phyloP scores from a whole-genome alignment of 1,140 invertebrate genomes.

The Atopsyche davidsoni region DNA sequence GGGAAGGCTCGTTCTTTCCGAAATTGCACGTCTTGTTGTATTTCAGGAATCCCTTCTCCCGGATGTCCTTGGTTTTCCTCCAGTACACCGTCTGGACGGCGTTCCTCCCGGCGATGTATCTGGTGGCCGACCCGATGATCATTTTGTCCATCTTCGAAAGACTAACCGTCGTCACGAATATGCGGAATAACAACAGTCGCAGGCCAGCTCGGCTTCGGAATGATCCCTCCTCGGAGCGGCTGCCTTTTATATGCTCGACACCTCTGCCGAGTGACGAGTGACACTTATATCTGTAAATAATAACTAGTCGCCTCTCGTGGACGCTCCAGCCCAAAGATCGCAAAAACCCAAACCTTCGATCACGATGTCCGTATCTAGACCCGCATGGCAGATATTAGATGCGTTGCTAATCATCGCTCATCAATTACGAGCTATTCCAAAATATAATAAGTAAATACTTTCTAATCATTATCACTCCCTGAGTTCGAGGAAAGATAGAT shows the following conservation, averaged over 20 bases:
- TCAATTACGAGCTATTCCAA: no score
- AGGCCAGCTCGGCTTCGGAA: neutral
- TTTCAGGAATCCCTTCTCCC: constrained; percentile 51
- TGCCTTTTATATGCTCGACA: neutral
- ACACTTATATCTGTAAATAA: constrained; percentile 3
- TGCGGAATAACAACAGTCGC: neutral
- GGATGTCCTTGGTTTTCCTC: constrained; percentile 48
- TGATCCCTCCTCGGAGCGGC: neutral
- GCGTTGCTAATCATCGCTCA: no score
- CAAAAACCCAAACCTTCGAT: constrained; percentile 4
- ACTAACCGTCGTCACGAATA: no score
- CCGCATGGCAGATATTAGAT: no score
- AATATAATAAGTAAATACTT: no score
- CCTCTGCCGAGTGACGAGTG: neutral
- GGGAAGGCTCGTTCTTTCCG: constrained; percentile 46
- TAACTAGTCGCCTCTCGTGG: no score
- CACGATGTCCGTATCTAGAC: no score
- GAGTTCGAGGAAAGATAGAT: no score
- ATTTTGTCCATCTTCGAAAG: constrained; percentile 41
- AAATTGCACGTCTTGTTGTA: constrained; percentile 58
- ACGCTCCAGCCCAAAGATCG: constrained; percentile 4
- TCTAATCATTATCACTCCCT: no score
- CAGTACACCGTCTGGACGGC: constrained; percentile 67
- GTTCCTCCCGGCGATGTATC: constrained; percentile 62
- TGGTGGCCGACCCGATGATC: constrained; percentile 55